phyloP scores from a whole-genome alignment of 2,113 vertebrate genomes.

The Lycaon pictus region DNA sequence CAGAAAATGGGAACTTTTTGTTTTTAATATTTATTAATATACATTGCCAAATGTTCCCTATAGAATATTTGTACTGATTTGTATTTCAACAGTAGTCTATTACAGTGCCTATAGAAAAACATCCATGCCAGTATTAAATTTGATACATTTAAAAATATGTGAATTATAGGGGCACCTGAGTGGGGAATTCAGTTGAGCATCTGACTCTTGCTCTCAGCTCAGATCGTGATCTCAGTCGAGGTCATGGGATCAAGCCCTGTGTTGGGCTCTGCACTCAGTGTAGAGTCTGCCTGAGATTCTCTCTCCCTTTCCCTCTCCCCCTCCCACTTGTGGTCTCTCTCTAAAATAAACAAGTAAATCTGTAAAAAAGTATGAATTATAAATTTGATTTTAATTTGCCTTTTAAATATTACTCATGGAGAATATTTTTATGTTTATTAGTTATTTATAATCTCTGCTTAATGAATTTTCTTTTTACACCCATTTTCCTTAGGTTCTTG shows the following conservation, averaged over 20 bases:
- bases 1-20: background rate
- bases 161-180: background rate
- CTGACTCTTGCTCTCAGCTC: background rate
- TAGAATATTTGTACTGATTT: background rate
- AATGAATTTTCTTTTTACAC: conserved; percentile 39
- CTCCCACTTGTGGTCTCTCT: background rate
- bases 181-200: background rate
- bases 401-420: background rate
- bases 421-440: background rate
- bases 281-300: background rate
- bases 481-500: conserved; percentile 30
- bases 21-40: background rate
- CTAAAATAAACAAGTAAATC: background rate
- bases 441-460: background rate
- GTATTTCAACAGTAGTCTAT: background rate
- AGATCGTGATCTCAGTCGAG: background rate
- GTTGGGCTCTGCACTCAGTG: background rate
- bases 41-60: background rate
- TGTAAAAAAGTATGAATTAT: background rate
- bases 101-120: background rate
- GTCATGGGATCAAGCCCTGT: background rate
- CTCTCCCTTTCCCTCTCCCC: background rate
- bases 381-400: background rate
- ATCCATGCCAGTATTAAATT: background rate
- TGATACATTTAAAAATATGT: conserved; percentile 5